phyloP scores from a whole-genome alignment of 2,113 vertebrate genomes.

The Ochotona curzoniae region DNA sequence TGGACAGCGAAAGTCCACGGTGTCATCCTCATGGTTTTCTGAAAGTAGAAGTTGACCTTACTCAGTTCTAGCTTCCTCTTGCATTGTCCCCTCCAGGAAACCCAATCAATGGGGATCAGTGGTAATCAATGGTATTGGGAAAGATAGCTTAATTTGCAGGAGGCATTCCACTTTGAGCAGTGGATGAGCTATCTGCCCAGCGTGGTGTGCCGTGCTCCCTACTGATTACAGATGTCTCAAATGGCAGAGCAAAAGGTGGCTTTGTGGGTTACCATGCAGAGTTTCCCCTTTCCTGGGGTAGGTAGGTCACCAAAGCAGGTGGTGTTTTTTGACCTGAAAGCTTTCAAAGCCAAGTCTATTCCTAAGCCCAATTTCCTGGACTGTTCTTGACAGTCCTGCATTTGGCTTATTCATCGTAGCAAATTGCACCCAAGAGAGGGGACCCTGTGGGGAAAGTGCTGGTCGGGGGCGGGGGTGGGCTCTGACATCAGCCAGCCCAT shows the following conservation, averaged over 20 bases:
- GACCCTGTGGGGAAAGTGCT: not conserved
- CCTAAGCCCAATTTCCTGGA: not conserved
- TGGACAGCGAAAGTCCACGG: constrained; percentile 22
- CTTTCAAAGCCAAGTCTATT: not conserved
- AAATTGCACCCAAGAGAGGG: not conserved
- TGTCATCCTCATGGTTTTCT: not conserved
- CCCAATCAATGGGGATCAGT: too few species aligned
- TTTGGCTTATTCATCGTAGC: not conserved
- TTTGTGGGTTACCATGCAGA: not conserved
- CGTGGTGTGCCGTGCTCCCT: not conserved
- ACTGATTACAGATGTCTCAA: not conserved
- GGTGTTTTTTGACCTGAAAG: not conserved
- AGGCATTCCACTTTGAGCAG: not conserved
- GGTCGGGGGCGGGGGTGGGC: not conserved
- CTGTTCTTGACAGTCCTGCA: not conserved
- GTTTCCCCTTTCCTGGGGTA: not conserved
- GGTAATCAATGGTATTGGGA: not conserved
- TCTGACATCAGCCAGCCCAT: not conserved
- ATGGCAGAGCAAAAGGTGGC: not conserved
- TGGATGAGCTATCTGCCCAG: not conserved
- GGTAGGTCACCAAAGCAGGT: not conserved
- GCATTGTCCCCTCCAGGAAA: not conserved
- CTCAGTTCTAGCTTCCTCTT: not conserved
- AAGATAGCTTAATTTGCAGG: too few species aligned
- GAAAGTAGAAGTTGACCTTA: not conserved